A percentile compares a stretch with the other conserved stretches of the same genome.
These are phyloP conservation scores for Ophthalmolycus amberensis DNA, from an alignment of 2,113 vertebrate genomes.

Conservation along the genomic window DNA sequence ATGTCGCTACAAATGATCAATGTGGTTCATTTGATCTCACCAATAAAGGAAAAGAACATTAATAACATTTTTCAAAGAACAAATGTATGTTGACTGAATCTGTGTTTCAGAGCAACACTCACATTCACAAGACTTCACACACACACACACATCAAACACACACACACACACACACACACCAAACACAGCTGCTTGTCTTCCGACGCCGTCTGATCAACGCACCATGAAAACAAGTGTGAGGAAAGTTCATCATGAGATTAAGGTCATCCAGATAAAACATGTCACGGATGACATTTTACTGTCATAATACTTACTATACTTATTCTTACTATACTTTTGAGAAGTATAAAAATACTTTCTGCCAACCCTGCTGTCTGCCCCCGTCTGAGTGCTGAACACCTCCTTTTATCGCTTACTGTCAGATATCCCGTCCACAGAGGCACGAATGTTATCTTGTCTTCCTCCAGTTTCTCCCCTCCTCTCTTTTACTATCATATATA, in stretches of 20 bases:
- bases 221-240: conserved; percentile 13
- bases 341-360: conserved; percentile 47
- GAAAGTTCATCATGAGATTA: conserved; percentile 31
- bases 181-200: conserved; percentile 2
- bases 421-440: conserved; percentile 26
- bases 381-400: conserved; percentile 7
- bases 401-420: conserved; percentile 27
- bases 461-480: neutral
- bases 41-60: neutral
- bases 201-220: conserved; percentile 34
- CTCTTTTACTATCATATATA: neutral
- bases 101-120: conserved; percentile 5
- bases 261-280: conserved; percentile 33
- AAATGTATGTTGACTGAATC: neutral
- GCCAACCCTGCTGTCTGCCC: conserved; percentile 10
- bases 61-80: conserved; percentile 6
- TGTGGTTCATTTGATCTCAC: conserved; percentile 3
- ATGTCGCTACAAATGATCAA: neutral
- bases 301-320: conserved; percentile 12
- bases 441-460: conserved; percentile 14
- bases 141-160: neutral
- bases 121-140: neutral
- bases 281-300: conserved; percentile 11
- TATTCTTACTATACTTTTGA: conserved; percentile 1
- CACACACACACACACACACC: neutral